Conservation (phyloP, 1,140 invertebrate genomes). For the Subanguina moxae region DNA sequence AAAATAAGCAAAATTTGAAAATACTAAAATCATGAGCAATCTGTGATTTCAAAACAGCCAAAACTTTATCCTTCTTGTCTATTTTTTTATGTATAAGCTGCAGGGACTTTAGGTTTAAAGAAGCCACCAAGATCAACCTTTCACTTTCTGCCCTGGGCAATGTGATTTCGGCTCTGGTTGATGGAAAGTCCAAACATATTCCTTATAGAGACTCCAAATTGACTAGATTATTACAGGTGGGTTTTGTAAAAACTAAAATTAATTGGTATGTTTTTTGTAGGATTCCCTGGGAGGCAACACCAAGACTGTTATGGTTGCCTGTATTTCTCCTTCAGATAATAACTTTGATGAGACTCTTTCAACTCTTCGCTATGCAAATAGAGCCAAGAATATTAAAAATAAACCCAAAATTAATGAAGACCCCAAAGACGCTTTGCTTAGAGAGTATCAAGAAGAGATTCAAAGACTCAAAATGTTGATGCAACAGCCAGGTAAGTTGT, state of each 20-base stretch:
- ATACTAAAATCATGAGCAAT: too few species aligned
- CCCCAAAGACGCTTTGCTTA: slow-evolving; percentile 81
- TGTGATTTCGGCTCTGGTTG: slow-evolving; percentile 85
- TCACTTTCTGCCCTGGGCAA: slow-evolving; percentile 87
- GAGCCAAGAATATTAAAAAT: slow-evolving; percentile 94
- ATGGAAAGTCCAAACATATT: slow-evolving; percentile 76
- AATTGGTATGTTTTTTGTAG: slow-evolving; percentile 22
- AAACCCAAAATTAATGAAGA: slow-evolving; percentile 91
- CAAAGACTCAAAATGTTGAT: slow-evolving; percentile 34
- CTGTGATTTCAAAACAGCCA: too few species aligned
- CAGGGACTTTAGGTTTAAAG: slow-evolving; percentile 69
- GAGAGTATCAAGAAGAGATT: slow-evolving; percentile 72
- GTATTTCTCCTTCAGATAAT: slow-evolving; percentile 75
- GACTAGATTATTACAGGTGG: slow-evolving; percentile 78
- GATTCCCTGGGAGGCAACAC: slow-evolving; percentile 91
- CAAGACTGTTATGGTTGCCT: slow-evolving; percentile 93
- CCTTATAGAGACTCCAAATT: slow-evolving; percentile 91
- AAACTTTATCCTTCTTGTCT: too few species aligned
- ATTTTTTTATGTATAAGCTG: neutral
- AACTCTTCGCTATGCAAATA: slow-evolving; percentile 83
- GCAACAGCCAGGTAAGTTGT: slow-evolving; percentile 39
- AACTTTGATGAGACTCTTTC: slow-evolving; percentile 83
- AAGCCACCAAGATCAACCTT: slow-evolving; percentile 91
- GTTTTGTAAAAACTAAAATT: neutral
- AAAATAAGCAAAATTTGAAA: too few species aligned